These are phyloP conservation scores for Drosophila lini DNA, from an alignment of 1,140 invertebrate species.

Conservation along the genomic window DNA sequence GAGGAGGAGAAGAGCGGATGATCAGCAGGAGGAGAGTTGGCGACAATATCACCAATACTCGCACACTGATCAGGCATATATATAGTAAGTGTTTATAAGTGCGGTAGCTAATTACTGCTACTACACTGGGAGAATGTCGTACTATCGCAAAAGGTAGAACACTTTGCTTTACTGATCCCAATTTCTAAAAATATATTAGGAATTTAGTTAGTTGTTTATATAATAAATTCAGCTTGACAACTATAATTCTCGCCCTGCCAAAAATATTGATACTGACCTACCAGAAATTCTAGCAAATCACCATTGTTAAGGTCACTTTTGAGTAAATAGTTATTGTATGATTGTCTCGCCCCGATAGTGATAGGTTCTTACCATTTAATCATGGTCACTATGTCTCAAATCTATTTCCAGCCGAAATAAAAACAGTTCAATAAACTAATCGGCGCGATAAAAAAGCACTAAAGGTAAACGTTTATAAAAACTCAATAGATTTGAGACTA, in stretches of 20 bases:
- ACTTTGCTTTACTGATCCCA: not conserved
- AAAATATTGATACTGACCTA: slow-evolving; percentile 20
- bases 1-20: not conserved
- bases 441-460: slow-evolving; percentile 19
- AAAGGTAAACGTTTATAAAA: slow-evolving; percentile 2
- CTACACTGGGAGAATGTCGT: slow-evolving; percentile 29
- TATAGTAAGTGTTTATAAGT: slow-evolving; percentile 5
- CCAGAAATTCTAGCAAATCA: slow-evolving; percentile 9
- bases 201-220: not conserved
- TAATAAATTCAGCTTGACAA: slow-evolving; percentile 3
- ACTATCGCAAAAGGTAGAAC: not conserved
- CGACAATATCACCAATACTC: slow-evolving; percentile 42
- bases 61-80: slow-evolving; percentile 17
- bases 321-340: slow-evolving; percentile 13
- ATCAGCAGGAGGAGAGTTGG: slow-evolving; percentile 16
- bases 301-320: slow-evolving; percentile 11
- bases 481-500: slow-evolving; percentile 3
- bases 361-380: slow-evolving; percentile 7
- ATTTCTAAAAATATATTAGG: not conserved
- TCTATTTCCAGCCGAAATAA: slow-evolving; percentile 28
- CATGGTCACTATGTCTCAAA: slow-evolving; percentile 11
- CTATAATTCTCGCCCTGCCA: not conserved
- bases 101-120: slow-evolving; percentile 26
- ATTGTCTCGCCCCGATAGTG: slow-evolving; percentile 15
- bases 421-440: slow-evolving; percentile 38